Conservation (phyloP, 1,140 invertebrate genomes). For the Eumeta japonica region DNA sequence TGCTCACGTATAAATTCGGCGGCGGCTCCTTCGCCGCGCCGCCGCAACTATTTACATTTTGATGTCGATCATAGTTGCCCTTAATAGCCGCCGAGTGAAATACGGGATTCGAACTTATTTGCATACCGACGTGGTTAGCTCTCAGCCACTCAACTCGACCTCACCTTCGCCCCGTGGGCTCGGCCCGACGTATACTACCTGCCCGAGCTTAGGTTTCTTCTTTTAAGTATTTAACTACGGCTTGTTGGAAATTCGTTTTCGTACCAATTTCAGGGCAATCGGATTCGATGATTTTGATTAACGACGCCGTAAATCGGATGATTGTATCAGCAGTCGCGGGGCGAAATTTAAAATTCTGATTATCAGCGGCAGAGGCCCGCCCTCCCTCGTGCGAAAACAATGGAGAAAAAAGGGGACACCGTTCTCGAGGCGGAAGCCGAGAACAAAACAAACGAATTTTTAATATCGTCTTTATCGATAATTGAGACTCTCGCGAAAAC, state of each 20-base stretch:
- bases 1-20: conserved; percentile 53
- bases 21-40: conserved; percentile 43
- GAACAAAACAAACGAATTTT: conserved; percentile 59
- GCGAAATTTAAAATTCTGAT: conserved; percentile 53
- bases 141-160: no score
- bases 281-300: conserved; percentile 46
- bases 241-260: no score
- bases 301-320: conserved; percentile 48
- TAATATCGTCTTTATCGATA: conserved; percentile 59
- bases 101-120: no score
- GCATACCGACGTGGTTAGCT: no score
- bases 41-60: conserved; percentile 41
- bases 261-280: no score
- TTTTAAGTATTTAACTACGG: no score
- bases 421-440: conserved; percentile 42
- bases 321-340: conserved; percentile 43
- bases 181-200: no score
- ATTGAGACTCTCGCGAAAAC: conserved; percentile 55
- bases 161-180: no score
- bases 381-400: conserved; percentile 50
- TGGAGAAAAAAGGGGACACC: conserved; percentile 51
- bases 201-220: no score
- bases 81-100: no score
- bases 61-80: no score
- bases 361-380: conserved; percentile 42